Evolutionary conservation across 2,113 vertebrate genomes (phyloP), one percentile per base, ranked within the genome.

Genomic region (Pluvialis apricaria): DNA sequence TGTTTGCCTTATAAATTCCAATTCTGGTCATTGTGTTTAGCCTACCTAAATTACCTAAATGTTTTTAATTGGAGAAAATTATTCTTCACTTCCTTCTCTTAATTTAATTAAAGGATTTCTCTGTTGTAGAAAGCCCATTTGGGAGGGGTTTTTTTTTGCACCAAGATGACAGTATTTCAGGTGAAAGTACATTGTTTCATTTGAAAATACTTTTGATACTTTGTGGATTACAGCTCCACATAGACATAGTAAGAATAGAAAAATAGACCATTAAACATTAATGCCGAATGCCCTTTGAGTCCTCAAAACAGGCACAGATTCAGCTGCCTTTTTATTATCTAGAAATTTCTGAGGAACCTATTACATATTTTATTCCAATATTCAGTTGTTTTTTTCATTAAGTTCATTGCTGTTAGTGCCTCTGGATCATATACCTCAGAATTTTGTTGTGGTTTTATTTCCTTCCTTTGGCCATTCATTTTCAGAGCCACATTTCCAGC

Each of bases 1-100:
- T 93, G 66, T 91, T 92, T 96, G 75, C 57, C 57, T 89, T 91
- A 86, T 58, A 65, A 96, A 86, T 96, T 94, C 86, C 76, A 84
- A 64, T 95, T 93, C 80, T 94, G 66, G 71, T 78, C 66, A 83
- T 73, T 96, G 52, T 55, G 83, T 92, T 87, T 90, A 81, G 60
- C 55, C 49, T 82, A 78, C 45, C 51, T 83, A 94, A 90, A 83
- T 92, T 40, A 71, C 38, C 80, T 78, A 51, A 36, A 62, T 86
- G 80, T 82, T 97, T 95, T 88, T 68, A 75, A 19, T 26, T 88
- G 68, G 82, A 86, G 61, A 81, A 86, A 83, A 45, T 68, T 58
- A 80, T 92, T 82, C 38, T 90, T 95, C 20, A 21, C 66, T 93
- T 90, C 54, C 80, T 69, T 95, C 60, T 73, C 81, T 83, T 69